These are phyloP conservation scores for Umimayanthus kanabou DNA, from an alignment of 92 coral and sea anemone genomes.

Conservation along the genomic window DNA sequence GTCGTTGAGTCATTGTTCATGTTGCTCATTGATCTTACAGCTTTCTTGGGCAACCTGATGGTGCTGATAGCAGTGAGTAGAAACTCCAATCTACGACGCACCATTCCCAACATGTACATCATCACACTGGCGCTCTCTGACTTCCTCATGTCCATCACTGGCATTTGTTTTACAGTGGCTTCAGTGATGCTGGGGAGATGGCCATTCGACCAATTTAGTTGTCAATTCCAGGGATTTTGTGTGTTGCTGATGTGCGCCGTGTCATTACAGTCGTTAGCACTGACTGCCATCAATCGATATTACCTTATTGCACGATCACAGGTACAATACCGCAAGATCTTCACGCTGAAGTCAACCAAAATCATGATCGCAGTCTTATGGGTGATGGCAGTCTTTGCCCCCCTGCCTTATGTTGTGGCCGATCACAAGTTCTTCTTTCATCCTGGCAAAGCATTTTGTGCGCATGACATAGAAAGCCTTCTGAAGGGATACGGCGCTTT, in stretches of 20 bases:
- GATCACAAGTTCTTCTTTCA: conserved; percentile 64
- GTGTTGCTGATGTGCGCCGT: conserved; percentile 59
- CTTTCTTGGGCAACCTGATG: too few species aligned
- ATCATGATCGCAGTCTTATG: conserved; percentile 35
- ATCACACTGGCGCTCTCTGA: too few species aligned
- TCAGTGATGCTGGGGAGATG: conserved; percentile 45
- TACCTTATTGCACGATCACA: not conserved
- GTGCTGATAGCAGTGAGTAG: too few species aligned
- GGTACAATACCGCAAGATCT: too few species aligned
- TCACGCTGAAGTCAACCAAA: not conserved
- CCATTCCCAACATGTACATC: too few species aligned
- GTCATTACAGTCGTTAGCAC: conserved; percentile 64
- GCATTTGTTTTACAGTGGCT: not conserved
- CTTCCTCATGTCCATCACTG: too few species aligned
- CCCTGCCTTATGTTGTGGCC: conserved; percentile 59
- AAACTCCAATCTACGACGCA: too few species aligned
- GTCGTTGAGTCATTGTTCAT: too few species aligned
- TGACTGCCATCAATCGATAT: conserved; percentile 50
- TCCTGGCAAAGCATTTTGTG: conserved; percentile 66
- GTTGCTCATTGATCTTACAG: too few species aligned
- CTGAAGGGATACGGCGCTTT: conserved; percentile 53
- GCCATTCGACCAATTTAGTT: conserved; percentile 49
- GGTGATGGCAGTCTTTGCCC: conserved; percentile 60
- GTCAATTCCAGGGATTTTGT: conserved; percentile 69
- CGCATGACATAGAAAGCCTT: conserved; percentile 55